Evolutionary conservation across 1,140 invertebrate genomes (phyloP).

Genomic region (Episyrphus balteatus): DNA sequence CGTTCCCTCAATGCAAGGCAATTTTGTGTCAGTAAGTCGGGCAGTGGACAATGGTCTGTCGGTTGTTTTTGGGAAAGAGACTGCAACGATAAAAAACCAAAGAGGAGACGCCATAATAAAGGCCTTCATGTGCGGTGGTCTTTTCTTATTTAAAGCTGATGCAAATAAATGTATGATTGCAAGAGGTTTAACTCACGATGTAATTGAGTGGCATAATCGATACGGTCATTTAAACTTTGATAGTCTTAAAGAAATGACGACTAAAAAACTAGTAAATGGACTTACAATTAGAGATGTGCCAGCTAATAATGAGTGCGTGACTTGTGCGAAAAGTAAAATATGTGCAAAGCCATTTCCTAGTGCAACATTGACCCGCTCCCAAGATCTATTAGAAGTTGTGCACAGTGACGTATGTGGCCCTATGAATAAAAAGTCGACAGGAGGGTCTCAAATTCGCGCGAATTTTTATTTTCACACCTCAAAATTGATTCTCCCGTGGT

Average conservation of each 20-base stretch:
- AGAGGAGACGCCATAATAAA: too few relatives aligned
- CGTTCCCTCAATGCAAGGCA: too few relatives aligned
- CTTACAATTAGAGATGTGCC: not conserved
- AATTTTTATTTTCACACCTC: too few relatives aligned
- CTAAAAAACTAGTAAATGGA: not conserved
- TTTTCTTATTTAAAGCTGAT: too few relatives aligned
- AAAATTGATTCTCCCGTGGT: too few relatives aligned
- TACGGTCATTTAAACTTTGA: not conserved
- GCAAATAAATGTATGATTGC: not conserved
- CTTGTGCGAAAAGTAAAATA: not conserved
- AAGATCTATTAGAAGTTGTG: constrained; percentile 5
- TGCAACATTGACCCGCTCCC: not conserved
- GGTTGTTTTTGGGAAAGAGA: too few relatives aligned
- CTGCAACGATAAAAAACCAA: too few relatives aligned
- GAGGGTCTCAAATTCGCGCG: too few relatives aligned
- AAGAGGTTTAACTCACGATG: not conserved
- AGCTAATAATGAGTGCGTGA: not conserved
- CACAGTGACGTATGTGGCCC: constrained; percentile 35
- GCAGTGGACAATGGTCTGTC: too few relatives aligned
- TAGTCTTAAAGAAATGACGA: not conserved
- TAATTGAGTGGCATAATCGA: not conserved
- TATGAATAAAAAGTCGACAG: constrained; percentile 18
- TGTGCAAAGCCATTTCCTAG: not conserved
- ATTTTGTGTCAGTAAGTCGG: too few relatives aligned
- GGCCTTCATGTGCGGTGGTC: too few relatives aligned